Conservation (phyloP, 92 coral and sea anemone species). For the Palythoa heliodiscus region DNA sequence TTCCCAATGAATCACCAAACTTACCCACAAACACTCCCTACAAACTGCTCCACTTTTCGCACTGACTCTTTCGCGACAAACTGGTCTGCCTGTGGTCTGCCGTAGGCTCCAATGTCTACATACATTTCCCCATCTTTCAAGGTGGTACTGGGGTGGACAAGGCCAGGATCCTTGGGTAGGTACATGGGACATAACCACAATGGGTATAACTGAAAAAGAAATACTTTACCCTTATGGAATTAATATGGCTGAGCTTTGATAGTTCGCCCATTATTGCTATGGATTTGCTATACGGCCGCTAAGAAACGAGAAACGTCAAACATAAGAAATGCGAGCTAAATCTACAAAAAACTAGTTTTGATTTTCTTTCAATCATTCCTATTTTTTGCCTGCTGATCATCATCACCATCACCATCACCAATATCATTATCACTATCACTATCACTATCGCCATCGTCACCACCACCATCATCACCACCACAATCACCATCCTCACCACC, state of each 20-base stretch:
- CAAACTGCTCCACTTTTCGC: slow-evolving; percentile 67
- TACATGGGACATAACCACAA: slow-evolving; percentile 73
- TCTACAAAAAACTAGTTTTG: too few relatives aligned
- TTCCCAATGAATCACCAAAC: not conserved
- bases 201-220: slow-evolving; percentile 54
- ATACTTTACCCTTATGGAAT: too few relatives aligned
- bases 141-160: slow-evolving; percentile 55
- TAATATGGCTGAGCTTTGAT: too few relatives aligned
- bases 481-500: too few relatives aligned
- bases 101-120: slow-evolving; percentile 68
- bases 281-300: not conserved
- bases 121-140: slow-evolving; percentile 57
- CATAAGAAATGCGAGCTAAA: too few relatives aligned
- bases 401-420: not conserved
- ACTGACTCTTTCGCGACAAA: slow-evolving; percentile 53
- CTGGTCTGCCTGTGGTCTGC: slow-evolving; percentile 54
- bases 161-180: slow-evolving; percentile 55
- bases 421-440: too few relatives aligned
- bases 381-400: too few relatives aligned
- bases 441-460: too few relatives aligned
- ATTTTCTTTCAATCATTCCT: too few relatives aligned
- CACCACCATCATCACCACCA: too few relatives aligned
- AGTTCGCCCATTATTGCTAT: not conserved
- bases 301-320: too few relatives aligned
- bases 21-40: slow-evolving; percentile 55